A percentile compares a stretch with the other conserved stretches of the same genome.
These are phyloP conservation scores for Orestias chungarensis DNA, from an alignment of 2,797 vertebrate species.

Conservation along the genomic window DNA sequence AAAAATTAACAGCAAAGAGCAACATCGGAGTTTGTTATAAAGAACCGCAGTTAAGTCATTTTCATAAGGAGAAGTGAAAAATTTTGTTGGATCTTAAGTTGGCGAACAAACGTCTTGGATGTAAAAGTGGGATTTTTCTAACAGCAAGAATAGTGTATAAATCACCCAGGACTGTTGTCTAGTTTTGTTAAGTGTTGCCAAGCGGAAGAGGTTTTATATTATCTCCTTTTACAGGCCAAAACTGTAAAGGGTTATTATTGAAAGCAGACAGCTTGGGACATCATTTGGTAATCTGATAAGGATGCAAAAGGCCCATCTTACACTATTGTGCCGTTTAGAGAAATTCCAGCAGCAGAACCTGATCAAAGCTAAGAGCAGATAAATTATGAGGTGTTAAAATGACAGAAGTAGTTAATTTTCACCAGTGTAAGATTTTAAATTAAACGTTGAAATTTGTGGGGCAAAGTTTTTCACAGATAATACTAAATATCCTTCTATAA, in stretches of 20 bases:
- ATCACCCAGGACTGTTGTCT: slow-evolving; percentile 33
- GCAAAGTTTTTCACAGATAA: background rate
- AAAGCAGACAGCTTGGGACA: slow-evolving; percentile 20
- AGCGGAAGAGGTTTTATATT: slow-evolving; percentile 14
- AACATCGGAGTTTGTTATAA: background rate
- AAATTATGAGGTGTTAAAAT: slow-evolving; percentile 59
- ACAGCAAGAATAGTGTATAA: slow-evolving; percentile 39
- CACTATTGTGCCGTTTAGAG: slow-evolving; percentile 19
- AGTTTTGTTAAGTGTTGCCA: slow-evolving; percentile 13
- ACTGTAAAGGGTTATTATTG: slow-evolving; percentile 12
- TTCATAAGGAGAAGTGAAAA: slow-evolving; percentile 7
- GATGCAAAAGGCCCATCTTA: slow-evolving; percentile 18
- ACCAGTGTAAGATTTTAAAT: background rate
- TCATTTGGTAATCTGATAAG: slow-evolving; percentile 22
- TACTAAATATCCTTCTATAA: background rate
- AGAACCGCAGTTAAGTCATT: background rate
- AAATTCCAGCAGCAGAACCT: slow-evolving; percentile 11
- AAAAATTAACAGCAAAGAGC: background rate
- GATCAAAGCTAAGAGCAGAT: slow-evolving; percentile 26
- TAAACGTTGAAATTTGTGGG: background rate
- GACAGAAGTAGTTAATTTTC: slow-evolving; percentile 39
- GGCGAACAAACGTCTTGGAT: slow-evolving; percentile 20
- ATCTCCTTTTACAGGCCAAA: slow-evolving; percentile 17
- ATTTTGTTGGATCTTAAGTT: slow-evolving; percentile 31
- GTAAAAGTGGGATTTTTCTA: slow-evolving; percentile 54